A percentile compares a stretch with the other conserved stretches of the same genome.
Conservation (phyloP, 2,113 vertebrate genomes). For the Galbula dea region DNA sequence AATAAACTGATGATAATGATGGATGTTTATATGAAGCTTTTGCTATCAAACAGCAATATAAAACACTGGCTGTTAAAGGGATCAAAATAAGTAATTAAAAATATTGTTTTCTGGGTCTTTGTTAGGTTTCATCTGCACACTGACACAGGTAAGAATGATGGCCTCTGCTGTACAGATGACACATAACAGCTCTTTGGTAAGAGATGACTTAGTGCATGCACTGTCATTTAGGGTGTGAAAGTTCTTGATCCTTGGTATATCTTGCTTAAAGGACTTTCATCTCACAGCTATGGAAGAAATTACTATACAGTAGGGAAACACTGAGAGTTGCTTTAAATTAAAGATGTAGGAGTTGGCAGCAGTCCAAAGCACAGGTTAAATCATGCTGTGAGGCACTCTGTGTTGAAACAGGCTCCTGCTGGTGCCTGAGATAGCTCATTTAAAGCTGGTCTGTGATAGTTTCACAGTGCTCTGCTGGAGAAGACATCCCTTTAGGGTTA, state of each 20-base stretch:
- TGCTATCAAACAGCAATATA: neutral
- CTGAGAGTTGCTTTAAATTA: neutral
- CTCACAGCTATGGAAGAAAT: neutral
- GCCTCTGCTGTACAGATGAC: neutral
- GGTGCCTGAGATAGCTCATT: neutral
- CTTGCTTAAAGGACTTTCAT: neutral
- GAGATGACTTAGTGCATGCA: neutral
- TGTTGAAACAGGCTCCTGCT: neutral
- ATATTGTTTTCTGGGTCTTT: neutral
- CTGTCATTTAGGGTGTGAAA: neutral
- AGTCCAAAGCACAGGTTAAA: neutral
- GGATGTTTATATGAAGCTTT: neutral
- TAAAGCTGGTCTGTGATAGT: neutral
- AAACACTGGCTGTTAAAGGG: neutral
- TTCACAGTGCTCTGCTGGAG: neutral
- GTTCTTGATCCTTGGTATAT: neutral
- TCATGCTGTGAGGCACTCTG: neutral
- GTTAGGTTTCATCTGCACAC: neutral
- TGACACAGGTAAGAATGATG: neutral
- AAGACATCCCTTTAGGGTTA: neutral
- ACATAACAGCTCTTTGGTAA: fast-evolving
- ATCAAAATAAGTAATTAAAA: neutral
- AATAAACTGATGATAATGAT: neutral
- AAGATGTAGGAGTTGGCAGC: neutral
- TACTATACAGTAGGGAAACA: neutral